phyloP scores from a whole-genome alignment of 2,888 invertebrate genomes.

The Diaperis boleti region DNA sequence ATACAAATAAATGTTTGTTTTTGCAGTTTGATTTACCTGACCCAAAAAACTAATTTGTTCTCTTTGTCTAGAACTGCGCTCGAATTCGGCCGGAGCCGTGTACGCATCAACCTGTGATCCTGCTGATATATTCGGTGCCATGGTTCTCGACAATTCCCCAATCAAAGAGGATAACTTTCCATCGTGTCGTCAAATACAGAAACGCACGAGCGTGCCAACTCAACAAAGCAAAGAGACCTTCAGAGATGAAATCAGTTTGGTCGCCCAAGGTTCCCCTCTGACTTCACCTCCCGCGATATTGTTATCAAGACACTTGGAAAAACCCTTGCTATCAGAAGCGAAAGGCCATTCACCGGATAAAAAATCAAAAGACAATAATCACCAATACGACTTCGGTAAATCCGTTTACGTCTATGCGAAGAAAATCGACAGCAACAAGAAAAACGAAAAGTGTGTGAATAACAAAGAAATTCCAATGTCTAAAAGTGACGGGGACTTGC shows the following conservation, averaged over 20 bases:
- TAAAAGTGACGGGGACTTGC: conserved; percentile 60
- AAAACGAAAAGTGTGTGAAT: conserved; percentile 30
- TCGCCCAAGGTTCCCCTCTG: conserved; percentile 39
- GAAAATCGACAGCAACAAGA: conserved; percentile 50
- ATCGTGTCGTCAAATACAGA: conserved; percentile 32
- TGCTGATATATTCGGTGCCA: conserved; percentile 71
- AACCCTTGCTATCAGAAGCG: conserved; percentile 2
- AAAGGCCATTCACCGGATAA: conserved; percentile 2
- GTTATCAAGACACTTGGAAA: conserved; percentile 23
- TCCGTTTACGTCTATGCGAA: conserved; percentile 58
- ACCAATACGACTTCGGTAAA: conserved; percentile 56
- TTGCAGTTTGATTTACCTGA: too few relatives aligned
- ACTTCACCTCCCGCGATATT: conserved; percentile 37
- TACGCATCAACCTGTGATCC: conserved; percentile 66
- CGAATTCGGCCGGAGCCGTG: conserved; percentile 76
- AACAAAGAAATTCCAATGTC: conserved; percentile 52
- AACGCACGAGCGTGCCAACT: conserved; percentile 48
- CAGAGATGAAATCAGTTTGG: conserved; percentile 45
- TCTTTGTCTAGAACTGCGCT: conserved; percentile 71
- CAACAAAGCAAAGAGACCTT: conserved; percentile 29
- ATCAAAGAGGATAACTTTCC: conserved; percentile 37
- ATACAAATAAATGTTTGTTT: too few relatives aligned
- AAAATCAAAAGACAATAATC: conserved; percentile 23
- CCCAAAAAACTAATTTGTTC: too few relatives aligned
- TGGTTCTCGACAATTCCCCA: conserved; percentile 68